Base-by-base conservation (phyloP, 2,113 vertebrate species). In the Montifringilla adamsi region DNA sequence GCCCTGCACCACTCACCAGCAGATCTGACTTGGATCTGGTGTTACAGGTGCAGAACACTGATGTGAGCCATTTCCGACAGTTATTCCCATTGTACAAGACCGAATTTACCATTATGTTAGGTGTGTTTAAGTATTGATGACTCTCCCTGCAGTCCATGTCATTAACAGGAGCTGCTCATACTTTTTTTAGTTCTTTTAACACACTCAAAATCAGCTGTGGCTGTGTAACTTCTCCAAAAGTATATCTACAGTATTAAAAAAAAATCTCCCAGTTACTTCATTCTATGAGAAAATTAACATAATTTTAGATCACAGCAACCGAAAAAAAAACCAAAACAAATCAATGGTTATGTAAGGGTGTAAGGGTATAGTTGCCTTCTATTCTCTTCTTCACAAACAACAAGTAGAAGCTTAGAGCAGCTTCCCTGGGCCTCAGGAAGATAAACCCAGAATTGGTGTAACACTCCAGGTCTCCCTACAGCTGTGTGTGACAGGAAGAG, bases 381-480 rank as follows among this genome's bases (percentile, higher is more conserved):
- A 19, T 49, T 62, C 16, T 46, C n/a, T 69, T 73, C 44, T 23
- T 39, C 56, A n/a, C 4, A 81, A 67, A 62, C 5, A 5, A 55
- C 23, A 69, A 73, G 49, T 0, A 33, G 8, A 41, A 69, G 39
- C 33, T 62, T 24, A 75, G 56, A 82, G 21, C 20, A 50, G 37
- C 17, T 52, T 72, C 35, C 37, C 21, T 59, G 46, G 24, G 19
- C 41, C 44, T 35, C 1, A 6, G 13, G n/a, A 55, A 84, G 16
- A 59, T 7, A 26, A 50, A 67, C 22, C 39, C 9, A 43, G 16
- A 58, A 46, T 3, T 3, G 47, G 20, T 10, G 6, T 15, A 84
- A 58, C 4, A 4, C 16, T 24, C 9, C 5, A 41, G 26, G 15
- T 15, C 11, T 1, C 28, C 13, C 15, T 4, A 9, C 0, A 47